phyloP scores from a whole-genome alignment of 1,140 invertebrate genomes.

The Chironomus striatipennis region DNA sequence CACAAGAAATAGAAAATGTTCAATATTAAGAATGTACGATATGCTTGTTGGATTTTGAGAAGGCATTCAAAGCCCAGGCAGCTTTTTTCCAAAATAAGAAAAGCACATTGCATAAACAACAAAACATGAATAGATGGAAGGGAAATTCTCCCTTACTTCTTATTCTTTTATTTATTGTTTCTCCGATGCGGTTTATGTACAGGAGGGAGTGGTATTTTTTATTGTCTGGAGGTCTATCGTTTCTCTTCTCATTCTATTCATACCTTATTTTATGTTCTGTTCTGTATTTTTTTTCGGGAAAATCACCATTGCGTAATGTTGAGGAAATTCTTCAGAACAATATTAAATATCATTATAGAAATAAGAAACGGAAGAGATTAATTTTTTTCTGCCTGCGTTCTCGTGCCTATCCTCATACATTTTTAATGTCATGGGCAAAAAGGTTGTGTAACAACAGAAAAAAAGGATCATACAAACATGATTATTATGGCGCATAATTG shows the following conservation, averaged over 20 bases:
- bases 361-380: background rate
- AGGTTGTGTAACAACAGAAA: no score
- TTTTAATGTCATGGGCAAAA: background rate
- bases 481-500: no score
- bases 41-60: no score
- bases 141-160: background rate
- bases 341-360: background rate
- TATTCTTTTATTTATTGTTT: background rate
- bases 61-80: no score
- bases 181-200: background rate
- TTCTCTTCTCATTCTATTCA: background rate
- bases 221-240: no score
- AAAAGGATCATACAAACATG: no score
- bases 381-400: background rate
- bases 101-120: background rate
- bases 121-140: background rate
- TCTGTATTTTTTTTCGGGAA: background rate
- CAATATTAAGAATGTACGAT: no score
- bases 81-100: background rate
- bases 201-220: background rate
- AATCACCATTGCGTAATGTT: background rate
- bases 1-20: no score
- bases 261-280: background rate
- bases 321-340: background rate
- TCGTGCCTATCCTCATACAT: slow-evolving; percentile 12